Conservation (phyloP, 2,113 vertebrate genomes). For the Proteles cristata region DNA sequence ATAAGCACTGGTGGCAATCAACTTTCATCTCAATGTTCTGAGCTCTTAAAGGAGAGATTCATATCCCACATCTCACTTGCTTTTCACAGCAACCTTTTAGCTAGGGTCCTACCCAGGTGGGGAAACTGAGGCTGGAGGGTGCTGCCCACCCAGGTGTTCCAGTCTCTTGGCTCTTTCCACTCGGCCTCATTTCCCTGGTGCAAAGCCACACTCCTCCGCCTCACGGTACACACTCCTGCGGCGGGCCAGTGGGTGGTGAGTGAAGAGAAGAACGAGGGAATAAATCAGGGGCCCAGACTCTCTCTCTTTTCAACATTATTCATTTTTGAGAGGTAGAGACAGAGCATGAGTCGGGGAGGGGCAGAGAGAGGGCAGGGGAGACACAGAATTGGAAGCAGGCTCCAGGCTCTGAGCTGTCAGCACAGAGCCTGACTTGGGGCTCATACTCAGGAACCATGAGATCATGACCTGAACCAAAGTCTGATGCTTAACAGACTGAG, state of each 20-base stretch:
- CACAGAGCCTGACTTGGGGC: no score
- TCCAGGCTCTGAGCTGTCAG: no score
- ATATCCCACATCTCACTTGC: neutral
- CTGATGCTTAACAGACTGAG: no score
- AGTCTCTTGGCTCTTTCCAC: neutral
- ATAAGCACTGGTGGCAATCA: neutral
- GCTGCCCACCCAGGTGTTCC: no score
- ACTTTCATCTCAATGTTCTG: conserved; percentile 15
- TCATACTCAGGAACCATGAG: no score
- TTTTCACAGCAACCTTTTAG: neutral
- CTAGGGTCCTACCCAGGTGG: neutral
- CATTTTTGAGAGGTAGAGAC: no score
- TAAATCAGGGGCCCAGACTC: neutral
- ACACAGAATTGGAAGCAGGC: no score
- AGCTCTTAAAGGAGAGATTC: neutral
- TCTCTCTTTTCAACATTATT: neutral
- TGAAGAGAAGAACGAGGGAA: neutral
- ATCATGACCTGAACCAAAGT: no score
- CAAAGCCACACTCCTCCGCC: neutral
- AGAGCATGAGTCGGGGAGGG: no score
- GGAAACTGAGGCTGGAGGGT: neutral
- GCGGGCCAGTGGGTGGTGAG: neutral
- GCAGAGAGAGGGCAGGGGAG: no score
- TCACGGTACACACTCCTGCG: neutral
- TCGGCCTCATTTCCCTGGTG: neutral